Base-by-base conservation (phyloP, 2,797 vertebrate species). In the Hypotaenidia philippensis region DNA sequence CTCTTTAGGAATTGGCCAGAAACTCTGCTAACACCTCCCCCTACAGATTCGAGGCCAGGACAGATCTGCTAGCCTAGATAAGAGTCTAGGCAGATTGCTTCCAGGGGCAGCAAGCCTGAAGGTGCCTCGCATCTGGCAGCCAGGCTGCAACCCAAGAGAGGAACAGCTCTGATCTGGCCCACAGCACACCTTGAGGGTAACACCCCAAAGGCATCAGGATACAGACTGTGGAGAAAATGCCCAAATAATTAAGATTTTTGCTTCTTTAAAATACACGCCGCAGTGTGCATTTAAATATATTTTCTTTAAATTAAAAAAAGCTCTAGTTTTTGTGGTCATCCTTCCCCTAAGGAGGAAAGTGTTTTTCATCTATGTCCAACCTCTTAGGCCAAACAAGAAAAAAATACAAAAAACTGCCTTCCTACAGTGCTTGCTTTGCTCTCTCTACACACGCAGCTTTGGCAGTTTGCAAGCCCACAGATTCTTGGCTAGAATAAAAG, bases 1-100 rank as follows among this genome's bases (percentile, higher is more conserved):
- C 63, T n/a, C 22, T 41, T 78, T 64, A 50, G 53, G 59, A 80
- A 25, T 22, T 9, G 25, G 41, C 15, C 59, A 72, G 22, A 76
- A 90, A 49, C 27, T 18, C 68, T 57, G 61, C 27, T 57, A 92
- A 53, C 12, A 25, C n/a, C 52, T 56, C 4, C 17, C 9, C 19
- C 9, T 2, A 1, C 0, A 5, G 34, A 59, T 22, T 15, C 0
- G 0, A 49, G 19, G 15, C 19, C 71, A n/a, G n/a, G 47, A 60
- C 40, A 56, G 36, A 40, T 7, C 68, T 31, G 31, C 41, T 6
- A 31, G 4, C 32, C 23, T 22, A 7, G 4, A n/a, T 44, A 59
- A 52, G 31, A 52, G 38, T 22, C 38, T 8, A 1, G 6, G 50
- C 10, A 49, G 25, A 40, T 26, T 4, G 14, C 6, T 6, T 34